These are phyloP conservation scores for Coecobrya sp. DNA, from an alignment of 2,888 invertebrate species.

Conservation along the genomic window DNA sequence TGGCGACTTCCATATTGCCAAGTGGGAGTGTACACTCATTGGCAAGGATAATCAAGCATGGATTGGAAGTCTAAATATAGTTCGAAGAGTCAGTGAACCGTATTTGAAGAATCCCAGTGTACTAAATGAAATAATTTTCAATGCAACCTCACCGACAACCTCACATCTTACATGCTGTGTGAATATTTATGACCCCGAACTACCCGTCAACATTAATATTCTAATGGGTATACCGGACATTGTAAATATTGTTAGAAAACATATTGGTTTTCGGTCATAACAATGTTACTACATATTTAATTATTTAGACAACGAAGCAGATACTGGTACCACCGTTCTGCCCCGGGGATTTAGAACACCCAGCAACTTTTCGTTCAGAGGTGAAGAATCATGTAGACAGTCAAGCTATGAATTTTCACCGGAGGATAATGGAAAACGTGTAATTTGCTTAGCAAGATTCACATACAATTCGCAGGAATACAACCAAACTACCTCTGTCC, in stretches of 20 bases:
- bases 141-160: conserved; percentile 30
- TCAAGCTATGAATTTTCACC: neutral
- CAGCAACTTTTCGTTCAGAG: neutral
- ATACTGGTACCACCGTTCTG: neutral
- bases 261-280: too few relatives aligned
- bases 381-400: neutral
- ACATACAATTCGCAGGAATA: neutral
- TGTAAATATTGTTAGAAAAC: too few relatives aligned
- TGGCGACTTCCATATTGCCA: conserved; percentile 23
- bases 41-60: conserved; percentile 31
- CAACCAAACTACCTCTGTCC: neutral
- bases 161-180: conserved; percentile 60
- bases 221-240: conserved; percentile 37
- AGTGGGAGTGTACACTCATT: conserved; percentile 59
- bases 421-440: conserved; percentile 54
- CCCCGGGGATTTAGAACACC: neutral
- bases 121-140: neutral
- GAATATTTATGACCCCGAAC: neutral
- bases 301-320: neutral
- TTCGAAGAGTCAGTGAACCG: neutral
- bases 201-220: conserved; percentile 9
- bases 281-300: neutral
- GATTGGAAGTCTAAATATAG: conserved; percentile 54
- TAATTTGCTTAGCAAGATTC: conserved; percentile 26
- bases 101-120: neutral